Evolutionary conservation across 92 coral and sea anemone genomes (phyloP).

Genomic region (Zoanthus gigantus): DNA sequence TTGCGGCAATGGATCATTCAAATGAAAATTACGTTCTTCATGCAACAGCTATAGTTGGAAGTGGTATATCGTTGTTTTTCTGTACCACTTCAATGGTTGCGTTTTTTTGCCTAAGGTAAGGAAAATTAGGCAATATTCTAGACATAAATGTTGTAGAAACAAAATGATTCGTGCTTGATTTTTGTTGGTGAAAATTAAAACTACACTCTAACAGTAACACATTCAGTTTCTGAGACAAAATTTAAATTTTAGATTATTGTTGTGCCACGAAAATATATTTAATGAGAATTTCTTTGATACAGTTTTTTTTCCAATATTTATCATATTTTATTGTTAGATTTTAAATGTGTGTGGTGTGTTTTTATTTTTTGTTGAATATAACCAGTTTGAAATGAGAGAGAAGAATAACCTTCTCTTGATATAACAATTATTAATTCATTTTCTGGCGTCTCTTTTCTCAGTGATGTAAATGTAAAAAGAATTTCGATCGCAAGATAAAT

Average conservation of each 20-base stretch:
- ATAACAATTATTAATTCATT: constrained; percentile 36
- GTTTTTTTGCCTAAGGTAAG: constrained; percentile 81
- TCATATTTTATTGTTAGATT: neutral
- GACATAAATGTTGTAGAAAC: neutral
- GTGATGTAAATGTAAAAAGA: neutral
- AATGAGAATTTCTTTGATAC: neutral
- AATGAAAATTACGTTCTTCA: constrained; percentile 59
- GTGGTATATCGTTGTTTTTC: constrained; percentile 83
- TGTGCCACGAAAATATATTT: neutral
- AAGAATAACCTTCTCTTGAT: neutral
- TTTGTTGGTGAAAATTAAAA: neutral
- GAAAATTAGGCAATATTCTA: neutral
- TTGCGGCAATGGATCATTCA: constrained; percentile 7
- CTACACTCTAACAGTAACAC: neutral
- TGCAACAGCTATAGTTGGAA: constrained; percentile 85
- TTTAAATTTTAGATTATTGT: neutral
- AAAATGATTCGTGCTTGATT: neutral
- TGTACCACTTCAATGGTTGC: constrained; percentile 71
- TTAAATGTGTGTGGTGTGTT: neutral
- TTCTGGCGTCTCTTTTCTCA: neutral
- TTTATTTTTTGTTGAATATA: constrained; percentile 19
- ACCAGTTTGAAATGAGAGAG: neutral
- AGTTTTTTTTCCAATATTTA: neutral
- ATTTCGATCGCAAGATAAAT: neutral
- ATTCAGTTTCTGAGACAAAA: neutral